phyloP scores from a whole-genome alignment of 2,113 vertebrate species.

The Struthidea cinerea region DNA sequence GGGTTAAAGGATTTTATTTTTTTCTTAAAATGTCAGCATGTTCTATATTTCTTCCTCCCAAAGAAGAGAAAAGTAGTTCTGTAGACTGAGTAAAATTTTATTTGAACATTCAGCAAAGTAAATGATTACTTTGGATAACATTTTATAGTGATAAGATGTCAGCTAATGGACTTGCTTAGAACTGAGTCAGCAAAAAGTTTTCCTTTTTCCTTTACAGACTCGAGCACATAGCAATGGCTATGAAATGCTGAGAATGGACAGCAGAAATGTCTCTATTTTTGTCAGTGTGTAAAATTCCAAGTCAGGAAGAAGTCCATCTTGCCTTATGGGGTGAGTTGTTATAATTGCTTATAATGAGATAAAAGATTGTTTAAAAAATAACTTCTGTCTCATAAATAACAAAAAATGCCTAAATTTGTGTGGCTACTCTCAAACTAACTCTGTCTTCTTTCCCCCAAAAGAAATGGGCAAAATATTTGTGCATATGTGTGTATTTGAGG shows the following conservation, averaged over 20 bases:
- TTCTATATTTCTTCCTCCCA: neutral
- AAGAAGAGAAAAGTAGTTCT: neutral
- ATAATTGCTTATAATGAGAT: neutral
- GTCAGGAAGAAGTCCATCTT: neutral
- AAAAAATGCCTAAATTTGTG: neutral
- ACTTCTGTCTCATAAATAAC: neutral
- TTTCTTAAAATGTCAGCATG: neutral
- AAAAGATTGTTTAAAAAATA: neutral
- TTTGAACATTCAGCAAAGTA: conserved; percentile 28
- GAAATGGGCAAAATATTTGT: neutral
- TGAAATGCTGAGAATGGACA: neutral
- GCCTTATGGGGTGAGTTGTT: rapidly evolving
- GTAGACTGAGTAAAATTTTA: neutral
- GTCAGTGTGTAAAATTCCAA: neutral
- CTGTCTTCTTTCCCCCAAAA: neutral
- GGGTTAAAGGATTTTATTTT: neutral
- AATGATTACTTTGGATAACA: neutral
- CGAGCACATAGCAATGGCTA: neutral
- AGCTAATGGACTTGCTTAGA: conserved; percentile 30
- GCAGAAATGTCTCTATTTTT: neutral
- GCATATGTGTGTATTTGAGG: neutral
- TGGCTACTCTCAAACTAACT: neutral
- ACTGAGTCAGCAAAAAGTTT: neutral
- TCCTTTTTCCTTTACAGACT: neutral
- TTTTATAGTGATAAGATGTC: neutral